Evolutionary conservation across 2,888 invertebrate species (phyloP).

Genomic region (Cephus pulcher): DNA sequence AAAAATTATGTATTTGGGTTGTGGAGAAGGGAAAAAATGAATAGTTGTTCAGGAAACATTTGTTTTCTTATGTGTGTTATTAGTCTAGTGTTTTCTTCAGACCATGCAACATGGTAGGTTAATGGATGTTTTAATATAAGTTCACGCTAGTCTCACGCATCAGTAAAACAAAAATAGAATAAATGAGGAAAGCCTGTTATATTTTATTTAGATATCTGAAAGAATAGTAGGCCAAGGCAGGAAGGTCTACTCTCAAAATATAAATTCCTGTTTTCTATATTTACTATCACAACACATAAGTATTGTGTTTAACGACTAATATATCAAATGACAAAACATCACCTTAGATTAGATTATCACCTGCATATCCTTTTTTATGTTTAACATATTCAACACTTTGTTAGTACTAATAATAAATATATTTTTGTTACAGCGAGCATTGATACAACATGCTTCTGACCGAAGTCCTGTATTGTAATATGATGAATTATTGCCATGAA

Average conservation of each 20-base stretch:
- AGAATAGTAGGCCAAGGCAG: background rate
- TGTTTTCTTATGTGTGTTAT: background rate
- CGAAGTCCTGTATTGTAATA: slow-evolving; percentile 22
- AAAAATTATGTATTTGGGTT: background rate
- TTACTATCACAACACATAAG: no score
- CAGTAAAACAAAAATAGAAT: background rate
- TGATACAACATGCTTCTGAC: slow-evolving; percentile 52
- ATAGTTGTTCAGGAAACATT: background rate
- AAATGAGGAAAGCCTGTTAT: background rate
- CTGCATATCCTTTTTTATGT: no score
- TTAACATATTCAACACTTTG: no score
- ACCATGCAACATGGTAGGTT: background rate
- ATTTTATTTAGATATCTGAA: background rate
- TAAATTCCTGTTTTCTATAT: no score
- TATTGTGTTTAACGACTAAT: no score
- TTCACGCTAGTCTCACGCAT: background rate
- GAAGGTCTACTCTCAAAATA: background rate
- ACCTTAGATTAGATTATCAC: no score
- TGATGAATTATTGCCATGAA: background rate
- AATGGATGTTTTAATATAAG: background rate
- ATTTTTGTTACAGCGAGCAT: slow-evolving; percentile 42
- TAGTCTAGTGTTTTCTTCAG: background rate
- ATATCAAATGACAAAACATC: no score
- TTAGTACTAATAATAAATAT: background rate
- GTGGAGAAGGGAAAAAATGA: background rate